Base-by-base conservation (phyloP, 2,113 vertebrate genomes). In the Gnathonemus longibarbis region DNA sequence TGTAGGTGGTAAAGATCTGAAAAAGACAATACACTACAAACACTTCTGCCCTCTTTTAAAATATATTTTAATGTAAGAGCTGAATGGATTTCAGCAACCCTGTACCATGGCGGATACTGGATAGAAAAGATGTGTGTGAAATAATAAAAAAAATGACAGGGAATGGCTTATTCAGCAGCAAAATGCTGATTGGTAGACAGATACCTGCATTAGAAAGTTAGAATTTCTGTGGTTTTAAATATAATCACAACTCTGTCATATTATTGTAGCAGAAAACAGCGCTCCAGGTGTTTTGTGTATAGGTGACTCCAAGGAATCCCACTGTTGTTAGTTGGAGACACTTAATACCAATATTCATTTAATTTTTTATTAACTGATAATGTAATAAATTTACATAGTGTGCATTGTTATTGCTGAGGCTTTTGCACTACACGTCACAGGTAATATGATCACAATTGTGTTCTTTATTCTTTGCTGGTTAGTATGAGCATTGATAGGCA, bases 161-260 rank as follows among this genome's bases (percentile, higher is more conserved):
- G 3, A 42, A 84, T 56, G 19, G 17, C 13, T 48, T 56, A 31
- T 48, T 46, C 15, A 8, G 31, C 70, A 39, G 70, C 70, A 77
- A 17, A 84, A n/a, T 80, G 19, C 50, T 15, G 74, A 50, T 77
- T 35, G 50, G 89, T 56, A 58, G 53, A 84, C 53, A 56, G 89
- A 58, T 53, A 56, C 49, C 48, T 24, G n/a, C 77, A 58, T 58
- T n/a, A 35, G 89, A 84, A 83, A 80, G 88, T 62, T 80, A 52
- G 46, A 66, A 66, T 46, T 84, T 39, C 19, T 52, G 52, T 35
- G 89, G 42, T 89, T 48, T 87, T 39, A 85, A 90, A 66, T 66
- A 24, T 49, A 56, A 48, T 31, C 83, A 35, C 58, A 66, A 70
- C 27, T 48, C 1, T 84, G 15, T 49, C 84, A 31, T 5, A 85